Conservation (phyloP, 2,888 invertebrate genomes). For the Amorpha juglandis region DNA sequence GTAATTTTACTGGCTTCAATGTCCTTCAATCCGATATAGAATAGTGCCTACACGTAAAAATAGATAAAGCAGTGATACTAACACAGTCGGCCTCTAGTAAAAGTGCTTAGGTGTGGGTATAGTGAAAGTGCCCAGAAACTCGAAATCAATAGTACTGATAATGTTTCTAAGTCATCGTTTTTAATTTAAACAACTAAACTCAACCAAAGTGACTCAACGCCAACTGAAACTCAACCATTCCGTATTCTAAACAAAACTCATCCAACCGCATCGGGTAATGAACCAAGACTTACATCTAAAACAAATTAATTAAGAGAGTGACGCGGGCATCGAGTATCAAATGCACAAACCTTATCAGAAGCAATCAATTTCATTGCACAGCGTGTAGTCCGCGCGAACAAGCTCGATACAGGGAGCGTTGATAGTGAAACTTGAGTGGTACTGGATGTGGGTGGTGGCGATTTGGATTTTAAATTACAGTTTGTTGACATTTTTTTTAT, state of each 20-base stretch:
- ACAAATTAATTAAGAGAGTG: constrained; percentile 27
- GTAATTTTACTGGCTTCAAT: no score
- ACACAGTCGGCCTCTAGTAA: no score
- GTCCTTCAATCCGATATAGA: no score
- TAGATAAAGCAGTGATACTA: no score
- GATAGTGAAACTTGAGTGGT: constrained; percentile 47
- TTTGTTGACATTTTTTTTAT: no score
- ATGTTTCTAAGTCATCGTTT: no score
- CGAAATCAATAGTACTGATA: neutral
- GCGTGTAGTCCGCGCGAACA: constrained; percentile 54
- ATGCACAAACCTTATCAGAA: constrained; percentile 45
- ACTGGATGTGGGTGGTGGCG: constrained; percentile 34
- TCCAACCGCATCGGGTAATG: neutral
- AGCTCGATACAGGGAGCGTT: constrained; percentile 53
- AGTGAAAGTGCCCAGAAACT: neutral
- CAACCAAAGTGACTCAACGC: neutral
- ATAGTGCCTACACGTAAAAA: no score
- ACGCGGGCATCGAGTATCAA: constrained; percentile 23
- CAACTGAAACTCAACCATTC: neutral
- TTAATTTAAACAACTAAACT: neutral
- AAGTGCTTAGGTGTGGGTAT: no score
- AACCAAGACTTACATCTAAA: constrained; percentile 17
- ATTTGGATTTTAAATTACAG: neutral
- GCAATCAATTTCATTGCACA: constrained; percentile 61
- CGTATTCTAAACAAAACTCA: neutral